Percentiles rank a stretch among this genome's conserved stretches.
phyloP scores from a whole-genome alignment of 2,888 invertebrate species.

The Ligdia adustata region DNA sequence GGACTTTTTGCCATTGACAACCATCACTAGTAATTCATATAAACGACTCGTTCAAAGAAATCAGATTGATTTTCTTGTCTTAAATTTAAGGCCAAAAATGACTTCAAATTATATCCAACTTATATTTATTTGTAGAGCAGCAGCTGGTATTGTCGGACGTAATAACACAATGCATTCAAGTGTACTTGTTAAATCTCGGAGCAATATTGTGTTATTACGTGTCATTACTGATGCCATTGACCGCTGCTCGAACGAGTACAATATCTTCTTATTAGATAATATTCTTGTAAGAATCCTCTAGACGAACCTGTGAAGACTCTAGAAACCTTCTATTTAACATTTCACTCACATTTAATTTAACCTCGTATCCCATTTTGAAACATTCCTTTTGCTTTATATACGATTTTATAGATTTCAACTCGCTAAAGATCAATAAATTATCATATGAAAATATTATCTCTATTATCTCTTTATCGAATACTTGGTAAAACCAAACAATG shows the following conservation, averaged over 20 bases:
- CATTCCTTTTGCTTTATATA: too few species aligned
- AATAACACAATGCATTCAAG: slow-evolving; percentile 17
- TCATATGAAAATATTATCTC: too few species aligned
- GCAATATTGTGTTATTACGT: slow-evolving; percentile 46
- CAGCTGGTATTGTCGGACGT: too few species aligned
- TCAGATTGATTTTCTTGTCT: not conserved
- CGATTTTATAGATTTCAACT: too few species aligned
- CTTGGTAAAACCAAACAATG: too few species aligned
- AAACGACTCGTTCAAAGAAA: not conserved
- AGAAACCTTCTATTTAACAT: too few species aligned
- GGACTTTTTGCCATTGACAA: slow-evolving; percentile 23
- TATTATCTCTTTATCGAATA: too few species aligned
- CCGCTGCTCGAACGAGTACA: slow-evolving; percentile 37
- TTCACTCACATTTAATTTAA: too few species aligned
- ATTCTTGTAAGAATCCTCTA: slow-evolving; percentile 28
- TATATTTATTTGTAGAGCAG: too few species aligned
- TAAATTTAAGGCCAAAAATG: not conserved
- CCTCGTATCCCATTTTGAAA: too few species aligned
- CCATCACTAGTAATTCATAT: slow-evolving; percentile 1
- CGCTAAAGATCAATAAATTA: too few species aligned
- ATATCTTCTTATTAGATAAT: slow-evolving; percentile 38
- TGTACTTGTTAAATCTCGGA: slow-evolving; percentile 36
- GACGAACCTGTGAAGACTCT: not conserved
- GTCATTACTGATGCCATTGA: slow-evolving; percentile 58
- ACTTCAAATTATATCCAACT: too few species aligned